These are phyloP conservation scores for Ondatra zibethicus DNA, from an alignment of 2,113 vertebrate species.

Conservation along the genomic window DNA sequence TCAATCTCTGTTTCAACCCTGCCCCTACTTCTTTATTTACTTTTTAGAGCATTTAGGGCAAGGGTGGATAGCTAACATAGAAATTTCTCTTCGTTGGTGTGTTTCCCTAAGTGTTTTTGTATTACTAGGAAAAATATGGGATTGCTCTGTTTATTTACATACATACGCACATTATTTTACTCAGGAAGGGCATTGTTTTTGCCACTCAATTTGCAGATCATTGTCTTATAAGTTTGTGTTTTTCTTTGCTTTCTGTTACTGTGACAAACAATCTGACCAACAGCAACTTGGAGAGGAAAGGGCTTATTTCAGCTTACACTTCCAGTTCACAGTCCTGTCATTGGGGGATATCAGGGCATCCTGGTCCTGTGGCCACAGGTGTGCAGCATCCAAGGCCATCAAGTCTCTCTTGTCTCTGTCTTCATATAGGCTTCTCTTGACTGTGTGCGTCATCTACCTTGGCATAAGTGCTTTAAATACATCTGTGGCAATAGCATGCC, in stretches of 20 bases:
- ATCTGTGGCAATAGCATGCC: not conserved
- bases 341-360: accelerated
- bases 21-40: not conserved
- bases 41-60: not conserved
- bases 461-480: not conserved
- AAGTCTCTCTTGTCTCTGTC: not conserved
- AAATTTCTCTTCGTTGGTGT: not conserved
- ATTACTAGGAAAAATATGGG: not conserved
- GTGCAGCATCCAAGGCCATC: not conserved
- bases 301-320: not conserved
- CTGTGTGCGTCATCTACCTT: not conserved
- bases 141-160: not conserved
- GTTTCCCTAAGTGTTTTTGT: not conserved
- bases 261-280: too few relatives aligned
- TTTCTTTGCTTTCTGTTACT: not conserved
- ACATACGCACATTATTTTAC: not conserved
- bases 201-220: not conserved
- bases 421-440: not conserved
- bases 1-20: not conserved
- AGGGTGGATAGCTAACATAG: not conserved
- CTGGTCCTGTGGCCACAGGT: not conserved
- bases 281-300: not conserved
- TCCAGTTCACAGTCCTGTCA: not conserved
- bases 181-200: not conserved
- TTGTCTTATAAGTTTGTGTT: not conserved